Base-by-base conservation (phyloP, 37 sponge, comb jelly and placozoan species). In the Aplysina aerophoba region DNA sequence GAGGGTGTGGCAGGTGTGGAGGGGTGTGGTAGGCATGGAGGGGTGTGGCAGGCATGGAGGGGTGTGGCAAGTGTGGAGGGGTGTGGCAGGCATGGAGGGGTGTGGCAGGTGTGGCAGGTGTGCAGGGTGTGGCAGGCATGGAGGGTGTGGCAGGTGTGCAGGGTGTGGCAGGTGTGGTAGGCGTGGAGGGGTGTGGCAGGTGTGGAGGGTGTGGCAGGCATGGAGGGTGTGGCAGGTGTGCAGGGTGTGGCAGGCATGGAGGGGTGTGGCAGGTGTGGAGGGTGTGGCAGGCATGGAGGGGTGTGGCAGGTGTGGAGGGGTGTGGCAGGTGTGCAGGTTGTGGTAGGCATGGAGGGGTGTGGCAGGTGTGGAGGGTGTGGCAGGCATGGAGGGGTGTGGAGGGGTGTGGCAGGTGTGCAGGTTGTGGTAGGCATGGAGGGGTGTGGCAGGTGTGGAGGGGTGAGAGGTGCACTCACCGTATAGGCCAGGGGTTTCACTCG, bases 401-500 rank as follows among this genome's bases (percentile, higher is more conserved):
- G 24, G 24, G 50, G 24, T 63, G 24, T 3, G 28, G 65, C 4
- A 28, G 28, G 65, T 3, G 65, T 30, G 65, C 6, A 30, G 24
- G 24, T 3, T 8, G 24, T 63, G 28, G 65, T 5, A 28, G 28
- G 65, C 5, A 12, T 30, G 65, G 21, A 31, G 25, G 61, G 20
- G 44, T 4, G n/a, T 27, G 55, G 55, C 34, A 22, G 44, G 53
- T 25, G 34, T 38, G 39, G 21, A 14, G 61, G 20, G 44, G 53
- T n/a, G 61, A 57, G 55, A 37, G 24, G 80, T 41, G 19, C 19
- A 34, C 75, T 83, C 28, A 93, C 93, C 65, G 88, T 85, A 58
- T 75, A 31, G 17, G 81, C 69, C 5, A 89, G 79, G 31, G 88
- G 75, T 37, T 87, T 87, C 60, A 94, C 66, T 63, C 85, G 86